Evolutionary conservation across 2,113 vertebrate genomes (phyloP).

Genomic region (Corvus hawaiiensis): DNA sequence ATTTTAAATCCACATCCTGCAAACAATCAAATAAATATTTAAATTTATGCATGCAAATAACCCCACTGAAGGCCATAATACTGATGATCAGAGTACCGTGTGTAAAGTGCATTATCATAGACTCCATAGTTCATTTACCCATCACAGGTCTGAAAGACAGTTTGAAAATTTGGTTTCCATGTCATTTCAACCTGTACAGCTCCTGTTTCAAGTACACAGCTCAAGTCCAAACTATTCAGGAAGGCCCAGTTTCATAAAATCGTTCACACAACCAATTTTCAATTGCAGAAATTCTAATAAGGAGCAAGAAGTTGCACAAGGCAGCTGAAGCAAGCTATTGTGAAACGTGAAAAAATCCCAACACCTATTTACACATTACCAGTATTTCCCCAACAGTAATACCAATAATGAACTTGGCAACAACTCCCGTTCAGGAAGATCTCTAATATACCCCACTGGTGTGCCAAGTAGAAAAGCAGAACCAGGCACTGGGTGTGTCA

Average conservation of each 20-base stretch:
- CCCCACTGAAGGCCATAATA: not conserved
- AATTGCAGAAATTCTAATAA: not conserved
- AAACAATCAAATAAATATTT: not conserved
- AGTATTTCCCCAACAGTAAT: not conserved
- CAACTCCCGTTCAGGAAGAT: not conserved
- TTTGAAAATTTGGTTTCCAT: not conserved
- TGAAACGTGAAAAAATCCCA: not conserved
- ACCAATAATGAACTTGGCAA: not conserved
- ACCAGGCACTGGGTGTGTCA: not conserved
- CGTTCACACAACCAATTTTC: not conserved
- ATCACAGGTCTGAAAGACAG: not conserved
- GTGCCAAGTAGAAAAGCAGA: not conserved
- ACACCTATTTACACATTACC: not conserved
- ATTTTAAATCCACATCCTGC: not conserved
- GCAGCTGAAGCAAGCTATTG: not conserved
- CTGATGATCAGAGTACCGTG: not conserved
- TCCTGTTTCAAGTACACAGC: not conserved
- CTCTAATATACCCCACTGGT: not conserved
- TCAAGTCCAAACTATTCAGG: not conserved
- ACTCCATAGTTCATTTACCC: not conserved
- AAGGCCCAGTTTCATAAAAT: not conserved
- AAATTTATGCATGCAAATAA: not conserved
- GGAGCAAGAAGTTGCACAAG: not conserved
- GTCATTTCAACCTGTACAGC: not conserved
- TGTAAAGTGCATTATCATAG: not conserved